Base-by-base conservation (phyloP, 2,888 invertebrate species). In the Aporophyla nigra region DNA sequence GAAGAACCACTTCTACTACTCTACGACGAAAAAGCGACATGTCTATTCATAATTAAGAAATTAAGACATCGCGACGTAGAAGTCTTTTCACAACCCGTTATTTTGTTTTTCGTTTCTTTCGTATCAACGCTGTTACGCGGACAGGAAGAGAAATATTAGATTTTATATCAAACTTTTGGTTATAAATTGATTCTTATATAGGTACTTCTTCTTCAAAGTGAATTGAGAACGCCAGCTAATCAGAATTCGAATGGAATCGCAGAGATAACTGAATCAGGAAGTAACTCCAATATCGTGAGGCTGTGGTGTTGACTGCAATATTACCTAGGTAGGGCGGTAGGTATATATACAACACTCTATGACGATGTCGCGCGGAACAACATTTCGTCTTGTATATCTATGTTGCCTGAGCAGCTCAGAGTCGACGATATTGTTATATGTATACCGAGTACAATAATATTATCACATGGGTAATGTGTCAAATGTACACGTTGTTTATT, bases 191-290 rank as follows among this genome's bases (percentile, higher is more conserved):
- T 63, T 74, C n/a, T 7, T 33, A 12, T 33, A n/a, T n/a, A n/a
- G n/a, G 16, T 56, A 21, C 16, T 49, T 21, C n/a, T 53, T 33
- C 51, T 56, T 53, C n/a, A 49, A 80, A 58, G 53, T 19, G 59
- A 66, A 73, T 59, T 61, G 66, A 81, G 49, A 74, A 21, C n/a
- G 76, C 56, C 66, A 51, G 51, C 43, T 78, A 82, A 81, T 78
- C 54, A 81, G 51, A 76, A 81, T 75, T 75, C 43, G 43, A 66
- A 16, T 40, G 75, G 49, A 66, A 74, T 66, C 53, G 9, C 16
- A 16, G 54, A 56, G n/a, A 62, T 75, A 81, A 81, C 66, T 24
- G 33, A 75, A 75, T 81, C 51, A 75, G 67, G 66, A 81, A 67
- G n/a, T 40, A n/a, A 63, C 71, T 77, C 70, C 40, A 77, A 78